phyloP scores from a whole-genome alignment of 2,888 invertebrate species.

The Lacanobia oleracea region DNA sequence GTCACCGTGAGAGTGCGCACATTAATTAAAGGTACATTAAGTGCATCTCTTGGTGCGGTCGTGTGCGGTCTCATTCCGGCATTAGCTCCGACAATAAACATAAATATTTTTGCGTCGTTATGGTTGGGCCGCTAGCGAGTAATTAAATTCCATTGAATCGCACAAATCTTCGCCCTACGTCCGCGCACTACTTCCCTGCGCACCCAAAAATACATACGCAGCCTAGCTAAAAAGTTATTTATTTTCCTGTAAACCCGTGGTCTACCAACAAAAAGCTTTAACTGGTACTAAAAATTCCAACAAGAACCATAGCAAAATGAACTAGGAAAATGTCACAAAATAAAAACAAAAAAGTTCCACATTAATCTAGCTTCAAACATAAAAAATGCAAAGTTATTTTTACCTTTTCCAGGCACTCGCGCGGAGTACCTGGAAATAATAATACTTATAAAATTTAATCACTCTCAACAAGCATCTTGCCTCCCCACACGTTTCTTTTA shows the following conservation, averaged over 20 bases:
- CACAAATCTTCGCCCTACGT: slow-evolving; percentile 87
- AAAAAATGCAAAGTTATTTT: slow-evolving; percentile 52
- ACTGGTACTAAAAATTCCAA: slow-evolving; percentile 34
- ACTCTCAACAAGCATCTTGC: slow-evolving; percentile 75
- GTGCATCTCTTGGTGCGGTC: slow-evolving; percentile 64
- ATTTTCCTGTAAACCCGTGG: slow-evolving; percentile 42
- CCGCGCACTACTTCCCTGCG: slow-evolving; percentile 69
- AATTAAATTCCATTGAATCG: slow-evolving; percentile 90
- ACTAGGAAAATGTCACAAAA: slow-evolving; percentile 6
- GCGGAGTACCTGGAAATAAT: slow-evolving; percentile 63
- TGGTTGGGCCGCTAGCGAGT: slow-evolving; percentile 82
- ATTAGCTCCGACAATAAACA: slow-evolving; percentile 88
- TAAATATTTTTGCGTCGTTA: slow-evolving; percentile 90
- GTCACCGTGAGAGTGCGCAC: slow-evolving; percentile 7
- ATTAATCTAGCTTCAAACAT: slow-evolving; percentile 16
- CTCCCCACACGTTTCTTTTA: slow-evolving; percentile 83
- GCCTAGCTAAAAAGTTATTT: slow-evolving; percentile 42
- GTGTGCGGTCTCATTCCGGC: slow-evolving; percentile 84
- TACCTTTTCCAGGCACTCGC: slow-evolving; percentile 52
- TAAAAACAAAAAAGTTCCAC: slow-evolving; percentile 5
- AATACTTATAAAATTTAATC: slow-evolving; percentile 77
- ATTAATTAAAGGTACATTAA: slow-evolving; percentile 60
- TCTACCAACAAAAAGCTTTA: slow-evolving; percentile 44
- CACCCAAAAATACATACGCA: slow-evolving; percentile 66
- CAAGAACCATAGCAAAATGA: slow-evolving; percentile 8